Evolutionary conservation across 2,797 vertebrate genomes (phyloP).

Genomic region (Sphenopsis melanotis): DNA sequence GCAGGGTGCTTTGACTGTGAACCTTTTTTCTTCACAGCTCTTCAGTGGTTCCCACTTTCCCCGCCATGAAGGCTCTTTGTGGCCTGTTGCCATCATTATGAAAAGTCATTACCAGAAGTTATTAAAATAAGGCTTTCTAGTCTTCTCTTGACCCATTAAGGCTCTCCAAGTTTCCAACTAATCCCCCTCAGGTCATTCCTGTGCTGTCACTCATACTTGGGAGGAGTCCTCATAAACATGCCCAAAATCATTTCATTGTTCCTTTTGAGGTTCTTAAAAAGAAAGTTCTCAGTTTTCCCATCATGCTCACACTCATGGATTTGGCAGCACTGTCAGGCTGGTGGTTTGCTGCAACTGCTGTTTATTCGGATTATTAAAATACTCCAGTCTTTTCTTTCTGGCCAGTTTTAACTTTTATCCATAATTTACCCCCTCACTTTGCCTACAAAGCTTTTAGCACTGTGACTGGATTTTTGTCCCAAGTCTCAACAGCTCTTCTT

Average conservation of each 20-base stretch:
- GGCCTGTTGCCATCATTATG: background rate
- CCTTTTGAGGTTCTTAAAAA: background rate
- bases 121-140: background rate
- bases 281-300: background rate
- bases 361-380: background rate
- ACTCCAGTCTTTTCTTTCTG: background rate
- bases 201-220: background rate
- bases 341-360: background rate
- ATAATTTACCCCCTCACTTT: background rate
- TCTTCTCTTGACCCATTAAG: background rate
- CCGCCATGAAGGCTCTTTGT: background rate
- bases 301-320: background rate
- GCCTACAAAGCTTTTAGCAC: background rate
- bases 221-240: background rate
- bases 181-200: background rate
- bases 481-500: background rate
- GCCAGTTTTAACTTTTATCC: background rate
- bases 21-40: background rate
- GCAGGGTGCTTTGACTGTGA: background rate
- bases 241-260: background rate
- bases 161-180: background rate
- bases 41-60: background rate
- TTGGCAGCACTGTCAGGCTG: background rate
- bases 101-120: background rate
- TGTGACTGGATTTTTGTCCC: fast-evolving